A percentile compares a stretch with the other conserved stretches of the same genome.
Conservation (phyloP, 2,113 vertebrate species). For the Seriola dumerili region DNA sequence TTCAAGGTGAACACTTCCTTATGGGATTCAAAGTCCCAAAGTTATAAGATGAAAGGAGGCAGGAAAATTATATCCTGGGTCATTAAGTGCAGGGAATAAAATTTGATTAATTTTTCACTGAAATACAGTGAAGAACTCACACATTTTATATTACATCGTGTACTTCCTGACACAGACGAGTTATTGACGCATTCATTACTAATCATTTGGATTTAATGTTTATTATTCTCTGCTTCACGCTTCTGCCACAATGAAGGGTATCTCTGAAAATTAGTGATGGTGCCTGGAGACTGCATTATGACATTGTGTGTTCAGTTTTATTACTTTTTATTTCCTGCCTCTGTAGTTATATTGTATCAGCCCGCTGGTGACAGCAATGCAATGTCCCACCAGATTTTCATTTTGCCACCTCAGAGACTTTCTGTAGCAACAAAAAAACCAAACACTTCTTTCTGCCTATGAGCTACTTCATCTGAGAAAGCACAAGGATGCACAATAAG, state of each 20-base stretch:
- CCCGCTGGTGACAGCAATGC: not conserved
- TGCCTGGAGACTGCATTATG: not conserved
- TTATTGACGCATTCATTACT: not conserved
- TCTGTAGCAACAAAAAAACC: not conserved
- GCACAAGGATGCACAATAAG: not conserved
- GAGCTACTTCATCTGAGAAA: not conserved
- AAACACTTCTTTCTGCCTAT: not conserved
- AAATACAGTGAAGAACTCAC: not conserved
- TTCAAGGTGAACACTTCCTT: not conserved
- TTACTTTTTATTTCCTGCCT: not conserved
- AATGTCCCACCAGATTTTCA: not conserved
- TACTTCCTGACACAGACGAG: not conserved
- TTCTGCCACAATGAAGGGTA: not conserved
- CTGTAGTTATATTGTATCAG: not conserved
- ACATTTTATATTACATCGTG: not conserved
- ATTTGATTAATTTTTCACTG: not conserved
- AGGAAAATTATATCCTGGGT: not conserved
- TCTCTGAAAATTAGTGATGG: not conserved
- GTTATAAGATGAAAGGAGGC: not conserved
- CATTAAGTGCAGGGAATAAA: constrained; percentile 5
- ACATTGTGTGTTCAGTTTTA: not conserved
- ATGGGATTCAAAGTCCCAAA: not conserved
- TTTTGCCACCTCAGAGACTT: not conserved
- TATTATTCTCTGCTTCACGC: not conserved
- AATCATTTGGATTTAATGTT: not conserved